Conservation (phyloP, 2,888 invertebrate genomes). For the Clunio marinus region DNA sequence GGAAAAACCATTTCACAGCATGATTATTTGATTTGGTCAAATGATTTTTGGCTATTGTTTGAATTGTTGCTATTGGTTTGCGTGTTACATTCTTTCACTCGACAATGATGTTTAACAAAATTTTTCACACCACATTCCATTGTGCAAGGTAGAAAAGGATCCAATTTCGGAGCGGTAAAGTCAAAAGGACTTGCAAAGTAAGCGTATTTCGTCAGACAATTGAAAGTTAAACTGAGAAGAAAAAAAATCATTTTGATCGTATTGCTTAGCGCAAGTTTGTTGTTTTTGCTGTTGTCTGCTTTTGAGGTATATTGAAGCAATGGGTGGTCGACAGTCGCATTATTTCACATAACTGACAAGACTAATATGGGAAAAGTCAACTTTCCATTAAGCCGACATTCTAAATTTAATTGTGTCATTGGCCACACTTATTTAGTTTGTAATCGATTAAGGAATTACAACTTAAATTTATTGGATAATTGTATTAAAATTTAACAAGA, state of each 20-base stretch:
- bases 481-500: no score
- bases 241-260: not conserved
- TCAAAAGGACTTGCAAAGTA: not conserved
- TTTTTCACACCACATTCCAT: conserved; percentile 38
- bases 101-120: conserved; percentile 18
- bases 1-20: conserved; percentile 38
- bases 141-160: not conserved
- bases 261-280: not conserved
- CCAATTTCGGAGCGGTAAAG: not conserved
- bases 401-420: not conserved
- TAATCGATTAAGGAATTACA: conserved; percentile 4
- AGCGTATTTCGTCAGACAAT: conserved; percentile 6
- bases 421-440: conserved; percentile 27
- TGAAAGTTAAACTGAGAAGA: not conserved
- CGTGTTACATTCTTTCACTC: not conserved
- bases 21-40: conserved; percentile 40
- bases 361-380: conserved; percentile 35
- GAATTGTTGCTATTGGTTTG: not conserved
- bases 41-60: conserved; percentile 25
- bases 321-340: conserved; percentile 34
- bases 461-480: no score
- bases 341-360: conserved; percentile 15
- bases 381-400: conserved; percentile 8
- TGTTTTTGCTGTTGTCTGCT: conserved; percentile 24
- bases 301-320: conserved; percentile 15